Evolutionary conservation across 1,140 invertebrate species (phyloP).

Genomic region (Pogonomyrmex californicus): DNA sequence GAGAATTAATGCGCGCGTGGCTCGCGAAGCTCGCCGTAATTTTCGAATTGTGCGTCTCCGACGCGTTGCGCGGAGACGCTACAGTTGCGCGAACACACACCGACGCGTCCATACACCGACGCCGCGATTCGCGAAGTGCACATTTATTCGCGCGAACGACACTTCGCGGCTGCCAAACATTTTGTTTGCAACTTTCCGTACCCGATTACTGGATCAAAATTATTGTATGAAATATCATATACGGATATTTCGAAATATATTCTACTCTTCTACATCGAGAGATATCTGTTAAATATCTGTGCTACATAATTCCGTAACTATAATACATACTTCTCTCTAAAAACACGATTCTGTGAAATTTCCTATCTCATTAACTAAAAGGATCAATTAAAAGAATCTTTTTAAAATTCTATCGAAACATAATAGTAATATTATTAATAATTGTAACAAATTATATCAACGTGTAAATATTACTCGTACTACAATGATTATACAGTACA

Average conservation of each 20-base stretch:
- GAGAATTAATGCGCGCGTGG: constrained; percentile 70
- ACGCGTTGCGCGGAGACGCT: constrained; percentile 5
- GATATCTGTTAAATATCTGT: background rate
- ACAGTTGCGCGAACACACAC: constrained; percentile 7
- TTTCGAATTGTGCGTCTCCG: constrained; percentile 54
- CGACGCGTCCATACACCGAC: constrained; percentile 9
- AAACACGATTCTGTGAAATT: background rate
- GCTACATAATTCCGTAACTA: background rate
- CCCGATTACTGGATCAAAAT: background rate
- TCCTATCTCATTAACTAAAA: background rate
- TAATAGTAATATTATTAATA: background rate
- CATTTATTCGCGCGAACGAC: constrained; percentile 43
- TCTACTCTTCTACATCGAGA: background rate
- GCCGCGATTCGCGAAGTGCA: constrained; percentile 39
- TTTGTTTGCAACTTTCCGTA: constrained; percentile 49
- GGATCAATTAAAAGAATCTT: background rate
- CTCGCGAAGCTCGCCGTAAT: constrained; percentile 36
- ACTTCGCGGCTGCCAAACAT: constrained; percentile 35
- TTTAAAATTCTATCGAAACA: background rate
- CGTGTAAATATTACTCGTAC: background rate
- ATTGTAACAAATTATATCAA: background rate
- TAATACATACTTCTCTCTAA: background rate
- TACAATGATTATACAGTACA: background rate
- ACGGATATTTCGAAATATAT: no score
- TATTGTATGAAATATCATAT: background rate